Conservation (phyloP, 2,888 invertebrate species). For the Hypomecis atomaria region DNA sequence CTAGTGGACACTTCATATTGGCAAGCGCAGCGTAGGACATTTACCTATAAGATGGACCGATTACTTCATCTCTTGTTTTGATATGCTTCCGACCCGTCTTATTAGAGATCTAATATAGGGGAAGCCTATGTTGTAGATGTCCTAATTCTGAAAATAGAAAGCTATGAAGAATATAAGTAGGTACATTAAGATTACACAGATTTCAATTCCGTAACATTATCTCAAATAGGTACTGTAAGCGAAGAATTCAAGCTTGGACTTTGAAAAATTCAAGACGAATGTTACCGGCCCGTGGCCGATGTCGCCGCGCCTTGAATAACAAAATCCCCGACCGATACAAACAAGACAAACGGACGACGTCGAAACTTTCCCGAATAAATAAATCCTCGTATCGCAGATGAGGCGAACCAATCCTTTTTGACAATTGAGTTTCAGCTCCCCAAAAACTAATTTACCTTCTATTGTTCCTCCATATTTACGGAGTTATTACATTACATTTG, state of each 20-base stretch:
- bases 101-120: too few relatives aligned
- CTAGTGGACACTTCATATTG: too few relatives aligned
- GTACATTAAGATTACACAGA: too few relatives aligned
- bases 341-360: conserved; percentile 46
- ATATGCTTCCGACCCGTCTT: too few relatives aligned
- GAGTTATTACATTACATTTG: conserved; percentile 75
- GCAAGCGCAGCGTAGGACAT: too few relatives aligned
- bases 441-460: conserved; percentile 77
- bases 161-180: too few relatives aligned
- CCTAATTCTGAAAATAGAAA: too few relatives aligned
- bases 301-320: conserved; percentile 50
- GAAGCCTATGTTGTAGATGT: too few relatives aligned
- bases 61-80: too few relatives aligned
- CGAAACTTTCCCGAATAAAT: conserved; percentile 49
- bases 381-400: conserved; percentile 51
- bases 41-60: too few relatives aligned
- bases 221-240: conserved; percentile 23
- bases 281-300: conserved; percentile 46
- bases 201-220: too few relatives aligned
- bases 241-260: conserved; percentile 44
- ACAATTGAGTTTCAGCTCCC: conserved; percentile 73
- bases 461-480: conserved; percentile 78
- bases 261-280: conserved; percentile 50
- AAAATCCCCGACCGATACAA: conserved; percentile 47
- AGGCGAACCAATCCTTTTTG: conserved; percentile 65